Conservation (phyloP, 53 echinoderm and acorn worm genomes). For the Holothuria leucospilota region DNA sequence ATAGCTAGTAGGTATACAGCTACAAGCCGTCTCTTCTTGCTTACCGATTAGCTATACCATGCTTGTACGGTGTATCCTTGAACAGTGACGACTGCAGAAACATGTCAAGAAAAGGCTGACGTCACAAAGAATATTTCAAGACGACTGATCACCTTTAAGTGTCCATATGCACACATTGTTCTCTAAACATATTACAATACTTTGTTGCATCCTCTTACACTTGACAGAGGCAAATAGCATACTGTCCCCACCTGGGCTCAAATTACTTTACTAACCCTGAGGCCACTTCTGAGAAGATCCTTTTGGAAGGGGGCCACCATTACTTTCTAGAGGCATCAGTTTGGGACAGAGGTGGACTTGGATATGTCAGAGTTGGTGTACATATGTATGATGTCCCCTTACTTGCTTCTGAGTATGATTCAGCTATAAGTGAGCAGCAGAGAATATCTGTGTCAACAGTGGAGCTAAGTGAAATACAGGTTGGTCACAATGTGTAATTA, state of each 20-base stretch:
- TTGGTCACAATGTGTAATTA: neutral
- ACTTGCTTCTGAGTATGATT: slow-evolving; percentile 13
- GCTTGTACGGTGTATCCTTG: no score
- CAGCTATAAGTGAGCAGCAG: slow-evolving; percentile 66
- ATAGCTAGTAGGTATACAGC: no score
- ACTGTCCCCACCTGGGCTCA: neutral
- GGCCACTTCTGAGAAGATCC: slow-evolving; percentile 20
- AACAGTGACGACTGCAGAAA: no score
- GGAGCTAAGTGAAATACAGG: slow-evolving; percentile 64
- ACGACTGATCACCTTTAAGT: no score
- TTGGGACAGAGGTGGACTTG: slow-evolving; percentile 33
- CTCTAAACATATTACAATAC: no score
- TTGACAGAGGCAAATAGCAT: neutral
- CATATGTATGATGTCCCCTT: slow-evolving; percentile 62
- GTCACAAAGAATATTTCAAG: no score
- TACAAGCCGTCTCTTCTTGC: no score
- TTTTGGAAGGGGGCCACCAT: neutral
- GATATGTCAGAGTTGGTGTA: slow-evolving; percentile 59
- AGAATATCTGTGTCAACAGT: slow-evolving; percentile 42
- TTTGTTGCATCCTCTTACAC: no score
- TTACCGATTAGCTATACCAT: no score
- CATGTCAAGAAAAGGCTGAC: no score
- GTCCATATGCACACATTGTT: no score
- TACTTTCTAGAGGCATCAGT: slow-evolving; percentile 46
- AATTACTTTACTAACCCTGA: neutral